A percentile compares a stretch with the other conserved stretches of the same genome.
Evolutionary conservation across 2,888 invertebrate genomes (phyloP).

Genomic region (Cosmopolites sordidus): DNA sequence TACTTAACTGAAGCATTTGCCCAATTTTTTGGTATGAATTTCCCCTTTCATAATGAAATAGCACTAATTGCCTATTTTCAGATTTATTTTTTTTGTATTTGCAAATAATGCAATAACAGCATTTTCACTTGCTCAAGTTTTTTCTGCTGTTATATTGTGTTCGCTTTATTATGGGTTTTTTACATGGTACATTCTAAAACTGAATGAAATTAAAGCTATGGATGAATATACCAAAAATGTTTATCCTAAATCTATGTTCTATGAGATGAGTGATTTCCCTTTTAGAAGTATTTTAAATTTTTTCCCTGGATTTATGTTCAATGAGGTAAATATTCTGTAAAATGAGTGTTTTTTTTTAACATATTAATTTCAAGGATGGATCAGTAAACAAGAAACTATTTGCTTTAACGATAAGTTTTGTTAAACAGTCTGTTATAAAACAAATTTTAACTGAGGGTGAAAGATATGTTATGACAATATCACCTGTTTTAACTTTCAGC

Average conservation of each 20-base stretch:
- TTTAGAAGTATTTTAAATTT: constrained; percentile 70
- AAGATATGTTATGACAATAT: constrained; percentile 95
- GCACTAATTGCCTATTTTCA: too few species aligned
- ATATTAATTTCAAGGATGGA: too few species aligned
- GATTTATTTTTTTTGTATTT: too few species aligned
- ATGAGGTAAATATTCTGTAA: constrained; percentile 60
- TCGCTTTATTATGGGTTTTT: constrained; percentile 72
- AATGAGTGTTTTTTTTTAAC: too few species aligned
- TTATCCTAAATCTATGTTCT: constrained; percentile 35
- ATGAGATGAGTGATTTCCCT: constrained; percentile 72
- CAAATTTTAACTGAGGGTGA: constrained; percentile 98
- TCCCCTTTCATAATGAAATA: too few species aligned
- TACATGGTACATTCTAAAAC: constrained; percentile 66
- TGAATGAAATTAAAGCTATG: constrained; percentile 50
- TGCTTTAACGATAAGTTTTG: constrained; percentile 80
- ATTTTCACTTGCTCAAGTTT: constrained; percentile 83
- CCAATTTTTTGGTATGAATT: too few species aligned
- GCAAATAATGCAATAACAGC: constrained; percentile 76
- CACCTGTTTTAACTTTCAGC: constrained; percentile 84
- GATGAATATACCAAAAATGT: constrained; percentile 33
- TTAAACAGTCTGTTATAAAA: constrained; percentile 92
- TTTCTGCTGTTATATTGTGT: constrained; percentile 65
- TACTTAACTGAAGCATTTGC: too few species aligned
- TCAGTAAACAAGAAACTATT: constrained; percentile 65
- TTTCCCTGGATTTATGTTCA: constrained; percentile 62